Evolutionary conservation across 2,797 vertebrate genomes (phyloP).

Genomic region (Hirundo rustica): DNA sequence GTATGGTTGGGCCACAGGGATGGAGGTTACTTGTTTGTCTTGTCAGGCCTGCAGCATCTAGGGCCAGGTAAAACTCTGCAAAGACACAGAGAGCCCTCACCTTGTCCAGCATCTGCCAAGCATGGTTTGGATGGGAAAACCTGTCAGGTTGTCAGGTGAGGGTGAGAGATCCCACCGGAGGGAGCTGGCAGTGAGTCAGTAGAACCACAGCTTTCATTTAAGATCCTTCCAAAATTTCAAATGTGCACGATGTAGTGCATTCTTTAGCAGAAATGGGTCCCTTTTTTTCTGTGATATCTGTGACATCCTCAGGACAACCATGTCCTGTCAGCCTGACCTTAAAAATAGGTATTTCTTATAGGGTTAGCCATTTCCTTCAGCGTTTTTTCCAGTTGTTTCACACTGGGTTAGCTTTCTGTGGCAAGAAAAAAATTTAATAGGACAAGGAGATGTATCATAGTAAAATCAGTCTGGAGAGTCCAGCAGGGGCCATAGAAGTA

Average conservation of each 20-base stretch:
- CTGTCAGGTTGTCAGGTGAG: rapidly evolving
- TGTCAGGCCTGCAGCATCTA: neutral
- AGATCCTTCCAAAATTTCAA: neutral
- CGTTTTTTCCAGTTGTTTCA: neutral
- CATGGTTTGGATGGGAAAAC: neutral
- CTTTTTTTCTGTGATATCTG: neutral
- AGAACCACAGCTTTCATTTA: neutral
- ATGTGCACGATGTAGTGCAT: rapidly evolving
- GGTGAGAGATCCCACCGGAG: neutral
- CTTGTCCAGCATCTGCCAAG: neutral
- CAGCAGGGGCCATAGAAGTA: neutral
- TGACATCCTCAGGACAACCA: too few relatives aligned
- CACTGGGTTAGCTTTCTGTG: neutral
- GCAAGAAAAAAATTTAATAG: neutral
- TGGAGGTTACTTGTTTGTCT: neutral
- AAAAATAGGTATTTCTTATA: neutral
- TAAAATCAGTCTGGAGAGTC: neutral
- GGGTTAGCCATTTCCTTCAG: neutral
- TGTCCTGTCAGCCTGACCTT: neutral
- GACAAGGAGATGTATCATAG: neutral
- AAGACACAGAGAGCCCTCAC: neutral
- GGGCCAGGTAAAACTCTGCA: neutral
- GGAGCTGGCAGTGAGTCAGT: neutral
- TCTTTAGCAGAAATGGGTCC: neutral
- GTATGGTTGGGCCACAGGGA: rapidly evolving